phyloP scores from a whole-genome alignment of 2,113 vertebrate genomes.

The Pachycephala philippinensis region DNA sequence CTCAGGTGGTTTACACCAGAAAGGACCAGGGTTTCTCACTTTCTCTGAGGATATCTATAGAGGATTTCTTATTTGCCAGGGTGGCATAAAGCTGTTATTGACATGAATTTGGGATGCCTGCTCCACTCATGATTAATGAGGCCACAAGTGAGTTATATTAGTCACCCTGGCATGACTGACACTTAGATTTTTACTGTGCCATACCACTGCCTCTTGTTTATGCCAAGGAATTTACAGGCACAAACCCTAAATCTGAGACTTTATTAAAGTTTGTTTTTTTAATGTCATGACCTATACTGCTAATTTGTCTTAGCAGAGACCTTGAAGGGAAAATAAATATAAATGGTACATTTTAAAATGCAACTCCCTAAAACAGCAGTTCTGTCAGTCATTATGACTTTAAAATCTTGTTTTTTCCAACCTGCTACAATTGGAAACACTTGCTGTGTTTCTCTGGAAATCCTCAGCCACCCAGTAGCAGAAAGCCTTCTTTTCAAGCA shows the following conservation, averaged over 20 bases:
- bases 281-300: not conserved
- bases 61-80: not conserved
- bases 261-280: not conserved
- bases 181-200: not conserved
- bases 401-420: not conserved
- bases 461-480: not conserved
- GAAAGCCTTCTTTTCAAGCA: not conserved
- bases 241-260: not conserved
- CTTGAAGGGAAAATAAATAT: not conserved
- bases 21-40: not conserved
- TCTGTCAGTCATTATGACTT: not conserved
- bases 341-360: not conserved
- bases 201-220: not conserved
- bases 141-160: conserved; percentile 9
- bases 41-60: not conserved
- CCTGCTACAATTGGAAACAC: not conserved
- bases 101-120: not conserved
- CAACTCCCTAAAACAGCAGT: not conserved
- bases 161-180: conserved; percentile 6
- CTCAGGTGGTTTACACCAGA: not conserved
- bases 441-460: not conserved
- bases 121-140: conserved; percentile 28
- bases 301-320: not conserved
- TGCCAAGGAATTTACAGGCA: not conserved
- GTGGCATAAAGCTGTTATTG: not conserved